Percentiles rank a stretch among this genome's conserved stretches.
phyloP scores from a whole-genome alignment of 2,888 invertebrate genomes.

The Pollenia angustigena region DNA sequence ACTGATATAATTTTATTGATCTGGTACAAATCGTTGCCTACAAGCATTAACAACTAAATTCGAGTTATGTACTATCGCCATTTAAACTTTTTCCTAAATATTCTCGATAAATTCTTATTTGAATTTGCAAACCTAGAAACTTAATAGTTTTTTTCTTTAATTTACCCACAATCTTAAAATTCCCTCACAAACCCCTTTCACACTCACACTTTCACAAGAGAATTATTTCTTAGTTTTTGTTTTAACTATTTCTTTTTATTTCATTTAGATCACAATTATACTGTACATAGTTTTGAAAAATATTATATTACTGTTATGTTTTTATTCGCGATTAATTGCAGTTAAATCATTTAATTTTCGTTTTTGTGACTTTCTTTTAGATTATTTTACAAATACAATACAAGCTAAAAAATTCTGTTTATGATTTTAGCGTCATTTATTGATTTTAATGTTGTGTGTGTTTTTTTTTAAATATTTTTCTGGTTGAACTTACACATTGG shows the following conservation, averaged over 20 bases:
- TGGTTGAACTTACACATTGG: constrained; percentile 81
- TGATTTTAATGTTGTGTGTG: constrained; percentile 13
- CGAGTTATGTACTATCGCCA: no score
- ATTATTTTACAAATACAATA: constrained; percentile 45
- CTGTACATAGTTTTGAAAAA: constrained; percentile 55
- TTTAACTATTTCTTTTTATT: constrained; percentile 3
- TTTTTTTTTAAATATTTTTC: constrained; percentile 1
- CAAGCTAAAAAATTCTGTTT: constrained; percentile 28
- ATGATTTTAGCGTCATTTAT: constrained; percentile 52
- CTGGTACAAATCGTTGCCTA: no score
- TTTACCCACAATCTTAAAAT: not conserved
- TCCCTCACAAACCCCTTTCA: not conserved
- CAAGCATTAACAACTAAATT: no score
- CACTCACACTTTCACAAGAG: constrained; percentile 7
- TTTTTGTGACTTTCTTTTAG: not conserved
- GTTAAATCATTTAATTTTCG: not conserved
- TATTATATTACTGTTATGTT: constrained; percentile 1
- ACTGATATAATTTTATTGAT: no score
- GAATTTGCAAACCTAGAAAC: no score
- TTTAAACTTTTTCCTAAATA: no score
- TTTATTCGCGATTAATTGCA: not conserved
- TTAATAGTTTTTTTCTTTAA: not conserved
- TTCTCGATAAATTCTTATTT: no score
- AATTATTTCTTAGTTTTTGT: not conserved
- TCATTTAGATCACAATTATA: constrained; percentile 59